Evolutionary conservation across 2,797 vertebrate genomes (phyloP).

Genomic region (Glyptemys insculpta): DNA sequence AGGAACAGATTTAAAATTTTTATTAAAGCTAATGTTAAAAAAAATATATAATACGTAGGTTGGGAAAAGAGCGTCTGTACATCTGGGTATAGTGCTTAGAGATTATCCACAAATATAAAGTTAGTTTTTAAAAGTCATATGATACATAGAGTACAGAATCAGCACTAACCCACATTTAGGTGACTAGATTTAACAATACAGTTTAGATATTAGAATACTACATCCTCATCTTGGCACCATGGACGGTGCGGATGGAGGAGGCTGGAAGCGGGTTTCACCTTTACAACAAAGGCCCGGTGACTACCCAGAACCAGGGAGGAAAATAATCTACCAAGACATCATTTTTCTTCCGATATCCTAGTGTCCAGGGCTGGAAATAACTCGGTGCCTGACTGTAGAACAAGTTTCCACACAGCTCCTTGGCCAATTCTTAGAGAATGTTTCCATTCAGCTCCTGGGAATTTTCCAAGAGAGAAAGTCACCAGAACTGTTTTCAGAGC

Average conservation of each 20-base stretch:
- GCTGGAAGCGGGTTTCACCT: neutral
- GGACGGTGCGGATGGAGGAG: neutral
- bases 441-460: neutral
- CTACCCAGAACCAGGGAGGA: accelerated
- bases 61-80: too few relatives aligned
- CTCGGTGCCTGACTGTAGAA: neutral
- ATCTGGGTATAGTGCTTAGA: too few relatives aligned
- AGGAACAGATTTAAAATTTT: too few relatives aligned
- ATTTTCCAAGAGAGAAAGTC: neutral
- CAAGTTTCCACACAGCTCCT: neutral
- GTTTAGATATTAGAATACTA: too few relatives aligned
- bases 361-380: accelerated
- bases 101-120: too few relatives aligned
- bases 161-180: too few relatives aligned
- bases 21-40: too few relatives aligned
- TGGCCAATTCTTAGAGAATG: accelerated
- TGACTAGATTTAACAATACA: too few relatives aligned
- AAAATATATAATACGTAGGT: too few relatives aligned
- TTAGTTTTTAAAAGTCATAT: too few relatives aligned
- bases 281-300: accelerated
- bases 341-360: accelerated
- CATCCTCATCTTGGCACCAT: neutral
- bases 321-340: accelerated
- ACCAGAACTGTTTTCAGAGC: neutral
- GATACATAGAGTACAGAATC: too few relatives aligned